Conservation (phyloP, 2,888 invertebrate genomes). For the Caenorhabditis macrosperma region DNA sequence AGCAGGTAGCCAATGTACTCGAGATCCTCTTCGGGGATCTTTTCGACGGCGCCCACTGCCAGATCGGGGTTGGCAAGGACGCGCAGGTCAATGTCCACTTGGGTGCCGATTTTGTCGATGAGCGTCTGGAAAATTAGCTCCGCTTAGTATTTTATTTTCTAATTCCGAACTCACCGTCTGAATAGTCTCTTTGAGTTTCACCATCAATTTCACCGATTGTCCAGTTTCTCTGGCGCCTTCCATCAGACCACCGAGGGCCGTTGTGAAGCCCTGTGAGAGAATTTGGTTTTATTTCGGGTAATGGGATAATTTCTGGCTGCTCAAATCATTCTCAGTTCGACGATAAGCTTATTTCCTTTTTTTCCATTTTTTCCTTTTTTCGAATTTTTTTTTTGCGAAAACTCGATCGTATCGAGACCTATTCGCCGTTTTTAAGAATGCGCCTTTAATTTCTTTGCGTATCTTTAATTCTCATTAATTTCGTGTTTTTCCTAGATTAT, state of each 20-base stretch:
- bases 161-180: not conserved
- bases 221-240: constrained; percentile 29
- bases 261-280: constrained; percentile 11
- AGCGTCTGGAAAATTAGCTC: constrained; percentile 54
- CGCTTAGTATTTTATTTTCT: no score
- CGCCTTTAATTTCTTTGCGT: no score
- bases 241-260: constrained; percentile 20
- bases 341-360: no score
- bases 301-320: no score
- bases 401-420: no score
- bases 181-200: constrained; percentile 17
- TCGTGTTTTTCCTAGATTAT: no score
- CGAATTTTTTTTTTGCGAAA: no score
- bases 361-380: no score
- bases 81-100: constrained; percentile 93
- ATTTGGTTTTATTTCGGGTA: no score
- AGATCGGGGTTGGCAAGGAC: constrained; percentile 87
- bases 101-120: constrained; percentile 84
- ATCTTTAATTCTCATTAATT: no score
- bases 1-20: constrained; percentile 20
- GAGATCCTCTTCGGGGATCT: constrained; percentile 29
- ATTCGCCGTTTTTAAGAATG: no score
- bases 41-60: constrained; percentile 51
- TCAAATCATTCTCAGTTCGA: no score
- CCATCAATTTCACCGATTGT: constrained; percentile 8